Evolutionary conservation across 2,113 vertebrate species (phyloP).

Genomic region (Heterotilapia buettikoferi): DNA sequence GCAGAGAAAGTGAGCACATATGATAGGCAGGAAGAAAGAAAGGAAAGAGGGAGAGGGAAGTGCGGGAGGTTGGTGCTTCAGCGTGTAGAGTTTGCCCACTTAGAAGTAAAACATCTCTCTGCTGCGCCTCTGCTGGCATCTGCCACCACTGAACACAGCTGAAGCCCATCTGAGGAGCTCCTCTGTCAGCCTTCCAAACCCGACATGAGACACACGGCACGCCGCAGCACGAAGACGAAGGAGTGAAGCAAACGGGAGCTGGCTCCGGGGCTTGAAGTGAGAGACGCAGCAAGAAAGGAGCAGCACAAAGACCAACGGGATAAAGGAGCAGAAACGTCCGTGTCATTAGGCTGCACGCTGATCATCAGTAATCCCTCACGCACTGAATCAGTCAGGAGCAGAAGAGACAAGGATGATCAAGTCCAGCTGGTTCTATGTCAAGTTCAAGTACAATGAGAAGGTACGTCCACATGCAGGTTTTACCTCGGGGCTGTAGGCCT

Average conservation of each 20-base stretch:
- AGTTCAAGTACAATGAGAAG: conserved; percentile 97
- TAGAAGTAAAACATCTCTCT: conserved; percentile 57
- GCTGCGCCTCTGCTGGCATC: conserved; percentile 80
- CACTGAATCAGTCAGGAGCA: neutral
- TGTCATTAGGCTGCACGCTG: neutral
- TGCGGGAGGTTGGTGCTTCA: neutral
- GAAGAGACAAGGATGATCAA: conserved; percentile 86
- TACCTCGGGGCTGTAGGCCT: neutral
- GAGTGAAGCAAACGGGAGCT: conserved; percentile 29
- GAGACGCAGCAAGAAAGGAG: conserved; percentile 26
- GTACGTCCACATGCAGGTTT: conserved; percentile 71
- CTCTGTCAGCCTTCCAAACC: conserved; percentile 80
- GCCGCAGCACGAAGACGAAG: neutral
- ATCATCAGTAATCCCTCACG: neutral
- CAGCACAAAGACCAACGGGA: conserved; percentile 5
- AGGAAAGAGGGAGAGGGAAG: neutral
- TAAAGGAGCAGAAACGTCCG: conserved; percentile 34
- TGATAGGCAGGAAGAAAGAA: neutral
- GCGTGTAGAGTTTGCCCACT: conserved; percentile 26
- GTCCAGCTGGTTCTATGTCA: conserved; percentile 98
- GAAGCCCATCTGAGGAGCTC: conserved; percentile 79
- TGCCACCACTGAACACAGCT: conserved; percentile 76
- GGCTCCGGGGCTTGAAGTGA: conserved; percentile 28
- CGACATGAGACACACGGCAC: conserved; percentile 25
- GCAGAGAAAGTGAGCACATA: neutral